Evolutionary conservation across 2,888 invertebrate species (phyloP), one percentile per base, ranked within the genome.

Genomic region (Scaptomyza reducta): DNA sequence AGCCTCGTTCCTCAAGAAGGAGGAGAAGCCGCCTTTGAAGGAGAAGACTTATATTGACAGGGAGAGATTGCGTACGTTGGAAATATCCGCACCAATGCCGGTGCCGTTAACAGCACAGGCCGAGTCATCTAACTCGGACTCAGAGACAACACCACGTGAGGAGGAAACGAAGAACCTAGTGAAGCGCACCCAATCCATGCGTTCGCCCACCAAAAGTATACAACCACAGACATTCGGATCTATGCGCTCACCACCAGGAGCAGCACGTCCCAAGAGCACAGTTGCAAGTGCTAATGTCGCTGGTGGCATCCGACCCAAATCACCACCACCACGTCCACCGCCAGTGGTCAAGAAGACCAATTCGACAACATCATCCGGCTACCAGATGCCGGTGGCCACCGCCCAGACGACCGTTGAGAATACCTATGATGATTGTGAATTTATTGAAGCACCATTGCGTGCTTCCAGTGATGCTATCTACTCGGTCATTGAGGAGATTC

Each of bases 71-170:
- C 93, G 96, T 51, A 95, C 94, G 59, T 92, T 97, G 53, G 95
- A 96, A 90, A 97, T 97, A 82, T 97, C 97, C 0, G 94, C 95
- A 82, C 97, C 97, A 0, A 96, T 97, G 77, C 94, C 95, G 0
- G 86, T 80, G 33, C 76, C 89, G 0, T 6, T 35, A 18, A 59
- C 74, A 0, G 35, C 16, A 11, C 74, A 74, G 18, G 93, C 95
- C 0, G 94, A 95, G 0, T 93, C 93, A 92, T 90, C 90, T 1
- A 90, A 90, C 55, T 90, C 90, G 4, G 90, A 90, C 84, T 93
- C 93, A 45, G 78, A 89, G 63, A 88, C 86, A 1, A 88, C 90
- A 9, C 89, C 89, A 11, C 89, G 90, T 47, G 91, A 92, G 3
- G 94, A 94, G 13, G 92, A 92, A 53, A 90, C 90, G 6, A 90